These are phyloP conservation scores for Seladonia tumulorum DNA, from an alignment of 2,888 invertebrate genomes.

Conservation along the genomic window DNA sequence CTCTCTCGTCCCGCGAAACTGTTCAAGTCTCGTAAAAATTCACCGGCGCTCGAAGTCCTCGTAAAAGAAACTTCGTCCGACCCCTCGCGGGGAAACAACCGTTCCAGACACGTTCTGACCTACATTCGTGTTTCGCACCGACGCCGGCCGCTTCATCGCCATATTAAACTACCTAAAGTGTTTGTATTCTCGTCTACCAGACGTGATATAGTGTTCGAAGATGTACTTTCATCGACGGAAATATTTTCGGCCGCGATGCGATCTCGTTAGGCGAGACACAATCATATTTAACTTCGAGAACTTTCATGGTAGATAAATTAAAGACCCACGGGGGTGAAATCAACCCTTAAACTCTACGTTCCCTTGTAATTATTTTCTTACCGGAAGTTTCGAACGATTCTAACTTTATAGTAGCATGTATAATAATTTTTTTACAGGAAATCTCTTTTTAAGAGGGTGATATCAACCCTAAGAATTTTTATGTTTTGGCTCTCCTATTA, in stretches of 20 bases:
- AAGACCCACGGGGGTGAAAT: background rate
- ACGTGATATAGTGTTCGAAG: background rate
- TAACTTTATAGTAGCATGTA: no score
- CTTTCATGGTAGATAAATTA: background rate
- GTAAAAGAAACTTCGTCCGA: constrained; percentile 17
- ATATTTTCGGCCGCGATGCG: background rate
- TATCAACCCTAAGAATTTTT: background rate
- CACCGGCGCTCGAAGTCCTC: constrained; percentile 4
- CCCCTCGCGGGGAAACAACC: constrained; percentile 9
- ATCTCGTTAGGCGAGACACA: background rate
- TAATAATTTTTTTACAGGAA: background rate
- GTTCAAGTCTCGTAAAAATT: constrained; percentile 27
- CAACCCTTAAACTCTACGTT: background rate
- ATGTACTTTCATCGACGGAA: constrained; percentile 2
- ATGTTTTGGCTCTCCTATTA: background rate
- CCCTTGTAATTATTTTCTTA: no score
- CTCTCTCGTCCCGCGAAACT: background rate
- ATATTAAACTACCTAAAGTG: constrained; percentile 8
- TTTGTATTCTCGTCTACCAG: background rate
- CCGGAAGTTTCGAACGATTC: no score
- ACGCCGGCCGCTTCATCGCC: background rate
- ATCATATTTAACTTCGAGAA: background rate
- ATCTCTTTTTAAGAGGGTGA: background rate
- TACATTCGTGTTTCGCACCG: constrained; percentile 19
- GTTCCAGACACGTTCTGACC: constrained; percentile 38